Evolutionary conservation across 1,140 invertebrate species (phyloP).

Genomic region (Cyclina sinensis): DNA sequence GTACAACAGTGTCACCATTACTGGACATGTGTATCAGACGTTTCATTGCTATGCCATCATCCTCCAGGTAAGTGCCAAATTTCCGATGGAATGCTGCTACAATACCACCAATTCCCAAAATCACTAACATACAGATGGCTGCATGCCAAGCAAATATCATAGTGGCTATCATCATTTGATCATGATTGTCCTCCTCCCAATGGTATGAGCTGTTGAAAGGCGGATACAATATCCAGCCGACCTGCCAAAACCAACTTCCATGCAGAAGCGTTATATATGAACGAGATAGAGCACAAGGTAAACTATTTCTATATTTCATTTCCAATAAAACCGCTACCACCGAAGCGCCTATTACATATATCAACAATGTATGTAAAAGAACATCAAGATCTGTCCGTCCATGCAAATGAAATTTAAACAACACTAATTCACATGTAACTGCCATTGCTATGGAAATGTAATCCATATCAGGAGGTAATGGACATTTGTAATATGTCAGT

Average conservation of each 20-base stretch:
- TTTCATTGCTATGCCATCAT: slow-evolving; percentile 74
- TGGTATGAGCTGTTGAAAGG: slow-evolving; percentile 81
- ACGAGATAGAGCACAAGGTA: slow-evolving; percentile 84
- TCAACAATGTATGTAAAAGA: slow-evolving; percentile 87
- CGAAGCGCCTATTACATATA: slow-evolving; percentile 85
- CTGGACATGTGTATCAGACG: slow-evolving; percentile 74
- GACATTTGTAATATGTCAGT: slow-evolving; percentile 82
- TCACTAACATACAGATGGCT: slow-evolving; percentile 81
- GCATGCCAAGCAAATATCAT: slow-evolving; percentile 87
- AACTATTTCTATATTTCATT: slow-evolving; percentile 84
- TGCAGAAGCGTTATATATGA: slow-evolving; percentile 87
- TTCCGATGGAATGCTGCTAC: slow-evolving; percentile 74
- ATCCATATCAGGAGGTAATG: slow-evolving; percentile 85
- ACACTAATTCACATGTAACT: slow-evolving; percentile 86
- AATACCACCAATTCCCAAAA: slow-evolving; percentile 81
- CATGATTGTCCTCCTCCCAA: slow-evolving; percentile 87
- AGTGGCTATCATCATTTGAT: slow-evolving; percentile 87
- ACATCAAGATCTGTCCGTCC: slow-evolving; percentile 87
- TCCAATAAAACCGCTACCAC: slow-evolving; percentile 84
- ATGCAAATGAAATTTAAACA: slow-evolving; percentile 88
- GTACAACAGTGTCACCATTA: slow-evolving; percentile 79
- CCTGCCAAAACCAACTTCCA: slow-evolving; percentile 88
- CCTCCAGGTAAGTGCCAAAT: slow-evolving; percentile 68
- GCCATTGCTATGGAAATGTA: slow-evolving; percentile 86
- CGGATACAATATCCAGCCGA: slow-evolving; percentile 88